phyloP scores from a whole-genome alignment of 2,888 invertebrate species.

The Alviniconcha strummeri region DNA sequence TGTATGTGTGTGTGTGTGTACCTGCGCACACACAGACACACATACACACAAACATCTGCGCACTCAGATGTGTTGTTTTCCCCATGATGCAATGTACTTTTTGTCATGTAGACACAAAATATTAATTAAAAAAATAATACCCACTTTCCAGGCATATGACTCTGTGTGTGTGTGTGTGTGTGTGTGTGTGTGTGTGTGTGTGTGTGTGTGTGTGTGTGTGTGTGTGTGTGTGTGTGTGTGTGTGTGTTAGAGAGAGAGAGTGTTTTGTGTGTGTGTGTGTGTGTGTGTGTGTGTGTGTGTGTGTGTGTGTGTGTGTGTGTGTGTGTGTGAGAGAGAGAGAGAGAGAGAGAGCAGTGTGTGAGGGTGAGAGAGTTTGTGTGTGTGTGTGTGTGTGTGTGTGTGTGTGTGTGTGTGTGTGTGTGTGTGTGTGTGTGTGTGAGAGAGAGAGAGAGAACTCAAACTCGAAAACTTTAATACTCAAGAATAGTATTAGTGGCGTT shows the following conservation, averaged over 20 bases:
- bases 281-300: conserved; percentile 6
- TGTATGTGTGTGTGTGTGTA: no score
- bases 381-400: background rate
- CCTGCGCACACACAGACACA: no score
- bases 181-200: conserved; percentile 19
- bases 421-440: conserved; percentile 4
- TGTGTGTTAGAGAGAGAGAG: background rate
- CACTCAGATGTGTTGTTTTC: no score
- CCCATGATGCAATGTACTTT: no score
- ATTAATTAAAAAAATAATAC: background rate
- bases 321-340: conserved; percentile 6
- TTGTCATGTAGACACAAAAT: no score
- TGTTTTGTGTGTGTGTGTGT: background rate
- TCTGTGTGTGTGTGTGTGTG: conserved; percentile 5
- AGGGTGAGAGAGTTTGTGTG: background rate
- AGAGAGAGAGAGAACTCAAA: no score
- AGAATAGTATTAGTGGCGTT: no score
- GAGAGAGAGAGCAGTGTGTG: background rate
- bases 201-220: conserved; percentile 8
- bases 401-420: no score
- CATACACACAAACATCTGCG: background rate
- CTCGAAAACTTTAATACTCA: no score
- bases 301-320: background rate
- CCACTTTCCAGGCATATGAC: background rate
- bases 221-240: background rate